Evolutionary conservation across 2,113 vertebrate species (phyloP).

Genomic region (Onychostoma macrolepis): DNA sequence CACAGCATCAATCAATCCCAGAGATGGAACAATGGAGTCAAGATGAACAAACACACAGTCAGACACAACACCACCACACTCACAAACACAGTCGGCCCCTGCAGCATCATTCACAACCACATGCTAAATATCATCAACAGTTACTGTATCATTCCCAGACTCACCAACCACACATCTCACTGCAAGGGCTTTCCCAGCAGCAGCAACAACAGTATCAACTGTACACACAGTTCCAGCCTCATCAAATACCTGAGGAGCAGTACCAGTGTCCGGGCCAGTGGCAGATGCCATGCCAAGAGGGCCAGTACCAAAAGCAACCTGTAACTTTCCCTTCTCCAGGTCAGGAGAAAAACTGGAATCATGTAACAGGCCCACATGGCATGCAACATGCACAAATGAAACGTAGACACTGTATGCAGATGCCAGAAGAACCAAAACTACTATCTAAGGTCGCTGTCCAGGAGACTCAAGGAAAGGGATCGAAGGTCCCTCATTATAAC

Average conservation of each 20-base stretch:
- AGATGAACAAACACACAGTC: conserved; percentile 25
- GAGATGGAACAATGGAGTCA: conserved; percentile 46
- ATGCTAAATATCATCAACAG: conserved; percentile 52
- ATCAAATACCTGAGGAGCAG: conserved; percentile 28
- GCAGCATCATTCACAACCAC: conserved; percentile 38
- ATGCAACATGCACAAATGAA: background rate
- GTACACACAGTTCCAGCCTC: conserved; percentile 12
- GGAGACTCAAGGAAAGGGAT: conserved; percentile 15
- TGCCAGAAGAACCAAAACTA: conserved; percentile 21
- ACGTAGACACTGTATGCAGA: background rate
- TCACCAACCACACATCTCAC: conserved; percentile 28
- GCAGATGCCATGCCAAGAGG: conserved; percentile 27
- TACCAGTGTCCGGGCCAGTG: conserved; percentile 5
- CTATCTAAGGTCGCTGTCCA: conserved; percentile 28
- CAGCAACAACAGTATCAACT: conserved; percentile 2
- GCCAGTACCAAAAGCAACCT: conserved; percentile 33
- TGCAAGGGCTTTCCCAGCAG: conserved; percentile 20
- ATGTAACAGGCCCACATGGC: background rate
- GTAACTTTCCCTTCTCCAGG: background rate
- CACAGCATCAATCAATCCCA: conserved; percentile 42
- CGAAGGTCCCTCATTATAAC: background rate
- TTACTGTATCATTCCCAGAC: conserved; percentile 47
- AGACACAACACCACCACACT: conserved; percentile 28
- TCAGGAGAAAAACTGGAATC: conserved; percentile 37
- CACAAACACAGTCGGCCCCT: conserved; percentile 37